Base-by-base conservation (phyloP, 2,888 invertebrate species). In the Acleris laterana region DNA sequence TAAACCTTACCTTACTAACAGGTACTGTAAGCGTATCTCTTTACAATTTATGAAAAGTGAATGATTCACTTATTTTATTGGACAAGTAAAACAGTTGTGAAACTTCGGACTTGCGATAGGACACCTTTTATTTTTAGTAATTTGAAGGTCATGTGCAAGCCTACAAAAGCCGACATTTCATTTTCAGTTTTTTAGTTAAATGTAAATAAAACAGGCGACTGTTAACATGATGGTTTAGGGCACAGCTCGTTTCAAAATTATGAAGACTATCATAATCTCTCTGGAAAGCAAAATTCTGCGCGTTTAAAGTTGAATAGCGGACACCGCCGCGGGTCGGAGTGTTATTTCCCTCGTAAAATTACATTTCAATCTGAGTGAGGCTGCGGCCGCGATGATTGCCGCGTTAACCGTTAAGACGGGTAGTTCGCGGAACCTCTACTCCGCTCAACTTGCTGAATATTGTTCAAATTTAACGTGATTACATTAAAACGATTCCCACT, bases 261-360 rank as follows among this genome's bases (percentile, higher is more conserved):
- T 25, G 17, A 17, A 25, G 50, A 42, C 50, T 56, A 55, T 65
- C 60, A 55, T 61, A 55, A 64, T 65, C 53, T 42, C 44, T 32
- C 55, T 44, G 42, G 65, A 65, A 56, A 56, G 62, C 62, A 57
- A 66, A 66, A 66, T 51, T 20, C 38, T 48, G 57, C 57, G 51
- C 61, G 56, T 57, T 62, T 22, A 68, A 69, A 70, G 68, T 70
- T 75, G 74, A 74, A 80, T 77, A 78, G 77, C 72, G 77, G 72
- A 68, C 75, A 74, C 69, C 71, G 77, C 77, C 78, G 73, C 74
- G 74, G 81, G 80, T 80, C 77, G 79, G 70, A 77, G 78, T 76
- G 77, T 78, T 80, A 77, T 77, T 81, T 83, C 81, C 77, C 76
- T 79, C 79, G 79, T 81, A 81, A 83, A 83, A 87, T 86, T 84